Base-by-base conservation (phyloP, 1,140 invertebrate genomes). In the Achroia grisella region DNA sequence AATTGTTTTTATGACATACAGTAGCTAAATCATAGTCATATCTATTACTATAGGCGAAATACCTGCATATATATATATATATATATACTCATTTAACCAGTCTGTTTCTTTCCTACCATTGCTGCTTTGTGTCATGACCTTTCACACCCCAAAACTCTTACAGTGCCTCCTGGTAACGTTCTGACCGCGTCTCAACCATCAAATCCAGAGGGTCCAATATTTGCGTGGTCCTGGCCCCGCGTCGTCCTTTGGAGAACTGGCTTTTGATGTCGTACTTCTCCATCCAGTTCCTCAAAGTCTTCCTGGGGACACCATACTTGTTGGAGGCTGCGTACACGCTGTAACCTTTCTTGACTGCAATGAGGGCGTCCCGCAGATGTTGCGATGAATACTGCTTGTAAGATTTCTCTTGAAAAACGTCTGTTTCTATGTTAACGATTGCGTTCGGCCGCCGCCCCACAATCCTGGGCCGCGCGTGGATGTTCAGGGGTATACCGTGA, bases 181-280 rank as follows among this genome's bases (percentile, higher is more conserved):
- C 74, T 0, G 70, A 63, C 10, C 65, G 52, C 0, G 66, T 37
- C 30, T 79, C 74, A 0, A 56, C 44, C 64, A 80, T 70, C 32
- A 81, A 44, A 33, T 79, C 70, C n/a, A 85, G 43, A 1, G 78
- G 80, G 30, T 82, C 80, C 27, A 81, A 33, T 1, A 81, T 81
- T 31, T 72, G 72, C 2, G 56, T 66, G 0, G 54, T 42, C 15
- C 77, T 65, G 0, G 71, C 66, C 0, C 82, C 84, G 8, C 82
- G 73, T 1, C 82, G 53, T 0, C 82, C 84, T 62, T 84, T 80
- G 0, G 84, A 86, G 45, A 86, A 86, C 53, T 86, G 84, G 44
- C 84, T 86, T 52, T 86, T 86, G 28, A 86, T 86, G 44, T 86
- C 77, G 36, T 87, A 86, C 45, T 87, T 87, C 33, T 81, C 79